A percentile compares a stretch with the other conserved stretches of the same genome.
Conservation (phyloP, 1,140 invertebrate genomes). For the Atta colombica region DNA sequence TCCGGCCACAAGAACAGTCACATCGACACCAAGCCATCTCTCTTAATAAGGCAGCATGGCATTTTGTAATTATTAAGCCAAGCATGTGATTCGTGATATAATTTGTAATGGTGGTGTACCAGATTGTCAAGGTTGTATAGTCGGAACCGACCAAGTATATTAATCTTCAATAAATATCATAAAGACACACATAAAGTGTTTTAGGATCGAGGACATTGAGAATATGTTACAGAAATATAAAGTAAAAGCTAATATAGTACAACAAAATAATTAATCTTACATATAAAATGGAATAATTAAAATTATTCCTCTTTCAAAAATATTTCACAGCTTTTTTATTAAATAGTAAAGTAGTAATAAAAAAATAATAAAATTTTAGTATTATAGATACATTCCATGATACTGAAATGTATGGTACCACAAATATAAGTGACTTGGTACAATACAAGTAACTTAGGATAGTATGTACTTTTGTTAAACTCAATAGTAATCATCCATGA, state of each 20-base stretch:
- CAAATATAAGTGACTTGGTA: no score
- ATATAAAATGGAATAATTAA: background rate
- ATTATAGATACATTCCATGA: background rate
- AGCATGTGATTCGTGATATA: slow-evolving; percentile 14
- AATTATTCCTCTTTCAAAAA: background rate
- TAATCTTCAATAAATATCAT: slow-evolving; percentile 28
- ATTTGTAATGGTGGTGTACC: slow-evolving; percentile 24
- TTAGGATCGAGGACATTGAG: background rate
- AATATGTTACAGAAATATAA: background rate
- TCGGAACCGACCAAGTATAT: background rate
- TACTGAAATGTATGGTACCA: background rate
- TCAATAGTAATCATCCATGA: no score
- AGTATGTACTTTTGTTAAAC: no score
- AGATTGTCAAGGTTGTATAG: background rate
- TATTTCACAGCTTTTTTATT: background rate
- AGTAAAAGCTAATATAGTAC: background rate
- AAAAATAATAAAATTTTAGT: background rate
- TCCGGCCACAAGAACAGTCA: slow-evolving; percentile 4
- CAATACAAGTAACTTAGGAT: no score
- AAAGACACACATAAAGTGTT: background rate
- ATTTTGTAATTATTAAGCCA: slow-evolving; percentile 35
- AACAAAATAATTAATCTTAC: background rate
- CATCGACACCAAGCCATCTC: background rate
- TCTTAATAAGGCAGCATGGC: background rate
- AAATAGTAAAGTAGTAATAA: background rate